Evolutionary conservation across 2,113 vertebrate genomes (phyloP), one percentile per base, ranked within the genome.

Genomic region (Fulmarus glacialis): DNA sequence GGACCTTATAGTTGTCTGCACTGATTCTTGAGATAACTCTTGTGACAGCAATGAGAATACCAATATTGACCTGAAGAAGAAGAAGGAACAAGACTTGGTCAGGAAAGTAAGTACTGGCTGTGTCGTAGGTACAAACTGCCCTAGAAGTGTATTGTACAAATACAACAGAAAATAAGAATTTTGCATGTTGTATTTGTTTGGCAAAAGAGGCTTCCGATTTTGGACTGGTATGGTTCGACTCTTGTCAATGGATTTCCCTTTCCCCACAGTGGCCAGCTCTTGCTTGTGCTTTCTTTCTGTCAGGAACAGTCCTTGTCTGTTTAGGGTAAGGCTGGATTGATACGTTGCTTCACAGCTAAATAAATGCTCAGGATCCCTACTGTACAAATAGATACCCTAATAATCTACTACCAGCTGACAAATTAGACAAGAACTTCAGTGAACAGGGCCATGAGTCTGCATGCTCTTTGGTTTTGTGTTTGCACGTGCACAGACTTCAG

Each of bases 11-110:
- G 98, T 98, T 99, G 94, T 99, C 99, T 3, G 99, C 98, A 7
- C 99, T 99, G 97, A 99, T 99, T 82, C 99, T 99, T 38, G 99
- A 99, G 91, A 99, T 99, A 91, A 99, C 99, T 90, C 99, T 98
- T 2, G 99, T 99, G 74, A 99, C 99, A 1, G 99, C 99, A 11
- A 99, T 94, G 53, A 99, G 99, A 52, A 99, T 99, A 56, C 99
- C 98, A 4, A 99, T 97, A 68, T 99, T 99, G 71, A 99, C 99
- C 99, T 99, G 97, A 19, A 45, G 38, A 26, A 58, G 20, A 40
- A 45, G 15, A 6, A 88, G 29, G 47, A 72, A 47, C 8, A 26
- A 73, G 73, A 4, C 23, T n/a, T 2, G 27, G 70, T 96, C 45
- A 97, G n/a, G 30, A 32, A 16, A 78, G 21, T 4, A 9, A 55